Base-by-base conservation (phyloP, 2,888 invertebrate genomes). In the Fissipunctia ypsillon region DNA sequence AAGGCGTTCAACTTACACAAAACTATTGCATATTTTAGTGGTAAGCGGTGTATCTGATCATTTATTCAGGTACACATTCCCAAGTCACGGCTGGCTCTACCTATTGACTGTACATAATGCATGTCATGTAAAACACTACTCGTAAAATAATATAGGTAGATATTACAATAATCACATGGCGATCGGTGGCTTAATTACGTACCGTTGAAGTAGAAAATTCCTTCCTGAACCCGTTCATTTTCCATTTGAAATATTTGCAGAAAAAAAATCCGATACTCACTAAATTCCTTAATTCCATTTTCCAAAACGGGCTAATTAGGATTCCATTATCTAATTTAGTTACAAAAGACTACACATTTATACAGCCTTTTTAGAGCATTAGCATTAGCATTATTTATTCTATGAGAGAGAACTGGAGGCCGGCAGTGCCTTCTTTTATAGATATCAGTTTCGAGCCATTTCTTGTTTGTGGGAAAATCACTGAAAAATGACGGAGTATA, bases 21-120 rank as follows among this genome's bases (percentile, higher is more conserved):
- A 95, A 95, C 94, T 94, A 92, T 91, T 96, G 93, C 94, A 96
- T 96, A 95, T 94, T 96, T 95, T 93, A 96, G 93, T 92, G 90
- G 90, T 90, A 92, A 93, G 92, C 94, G 93, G 92, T 91, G 91
- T 92, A 90, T 87, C 90, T 92, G 88, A 95, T 96, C 91, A 94
- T 94, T 96, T 95, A 96, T 96, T 95, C 95, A 96, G 89, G 84
- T 84, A 90, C 89, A 94, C 94, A 95, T 94, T 94, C 93, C 93
- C 93, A 90, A 92, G 93, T 91, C 91, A 92, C 90, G 92, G 92
- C 91, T 90, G 89, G 91, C 89, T 90, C 90, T 93, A 83, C 76
- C 76, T 81, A 95, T 94, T 93, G 91, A 91, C 91, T 93, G 89
- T 94, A 93, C 90, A 94, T 94, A 93, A 94, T 94, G 91, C 92